Conservation (phyloP, 1,140 invertebrate genomes). For the Leptinotarsa texana region DNA sequence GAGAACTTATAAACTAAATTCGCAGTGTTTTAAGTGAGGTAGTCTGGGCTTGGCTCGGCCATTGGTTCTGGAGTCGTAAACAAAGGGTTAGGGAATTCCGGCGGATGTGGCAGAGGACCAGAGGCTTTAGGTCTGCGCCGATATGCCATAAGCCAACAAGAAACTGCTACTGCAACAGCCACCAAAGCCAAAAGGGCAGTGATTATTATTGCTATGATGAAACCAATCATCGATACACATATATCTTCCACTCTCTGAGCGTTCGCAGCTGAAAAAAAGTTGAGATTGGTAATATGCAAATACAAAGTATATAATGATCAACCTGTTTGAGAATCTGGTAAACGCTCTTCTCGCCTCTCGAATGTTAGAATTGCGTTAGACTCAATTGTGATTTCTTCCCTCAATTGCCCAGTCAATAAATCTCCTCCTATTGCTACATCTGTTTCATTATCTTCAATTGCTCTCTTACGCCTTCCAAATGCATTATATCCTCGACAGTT, state of each 20-base stretch:
- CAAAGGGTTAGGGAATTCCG: conserved; percentile 92
- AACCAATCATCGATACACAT: conserved; percentile 89
- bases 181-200: conserved; percentile 89
- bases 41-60: conserved; percentile 79
- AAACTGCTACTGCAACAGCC: conserved; percentile 90
- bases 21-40: conserved; percentile 61
- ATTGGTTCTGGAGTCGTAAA: conserved; percentile 84
- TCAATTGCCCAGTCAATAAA: conserved; percentile 76
- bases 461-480: conserved; percentile 79
- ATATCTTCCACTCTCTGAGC: conserved; percentile 79
- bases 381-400: conserved; percentile 90
- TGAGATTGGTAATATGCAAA: conserved; percentile 10
- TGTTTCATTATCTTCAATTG: conserved; percentile 63
- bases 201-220: conserved; percentile 89
- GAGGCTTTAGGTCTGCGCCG: conserved; percentile 80
- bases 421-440: conserved; percentile 64
- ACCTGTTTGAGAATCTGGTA: conserved; percentile 72
- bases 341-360: conserved; percentile 77
- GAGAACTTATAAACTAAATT: conserved; percentile 38
- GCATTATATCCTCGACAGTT: conserved; percentile 91
- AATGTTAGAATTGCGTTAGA: conserved; percentile 90
- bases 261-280: conserved; percentile 62
- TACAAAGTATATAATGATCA: conserved; percentile 38
- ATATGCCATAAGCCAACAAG: conserved; percentile 94
- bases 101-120: conserved; percentile 89